phyloP scores from a whole-genome alignment of 2,113 vertebrate species.

The Aleadryas rufinucha region DNA sequence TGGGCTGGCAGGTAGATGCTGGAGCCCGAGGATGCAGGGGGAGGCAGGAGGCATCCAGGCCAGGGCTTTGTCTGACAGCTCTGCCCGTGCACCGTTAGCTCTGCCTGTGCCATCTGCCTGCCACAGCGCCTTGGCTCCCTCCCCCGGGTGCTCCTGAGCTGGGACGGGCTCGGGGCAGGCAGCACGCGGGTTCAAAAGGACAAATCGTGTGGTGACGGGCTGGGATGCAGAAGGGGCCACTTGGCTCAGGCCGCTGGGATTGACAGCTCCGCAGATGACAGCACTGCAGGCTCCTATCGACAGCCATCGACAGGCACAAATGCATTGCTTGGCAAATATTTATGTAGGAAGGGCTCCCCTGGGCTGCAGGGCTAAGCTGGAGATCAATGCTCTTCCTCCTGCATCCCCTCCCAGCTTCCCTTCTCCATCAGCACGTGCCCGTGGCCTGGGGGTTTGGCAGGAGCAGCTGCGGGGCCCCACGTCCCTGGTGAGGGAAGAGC shows the following conservation, averaged over 20 bases:
- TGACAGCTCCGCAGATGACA: background rate
- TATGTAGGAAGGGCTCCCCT: constrained; percentile 58
- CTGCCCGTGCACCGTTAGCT: background rate
- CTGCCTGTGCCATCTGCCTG: background rate
- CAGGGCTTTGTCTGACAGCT: background rate
- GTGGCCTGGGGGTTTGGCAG: accelerated
- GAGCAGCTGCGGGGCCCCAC: background rate
- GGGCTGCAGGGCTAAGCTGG: background rate
- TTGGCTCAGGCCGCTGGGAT: background rate
- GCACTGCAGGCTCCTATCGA: constrained; percentile 50
- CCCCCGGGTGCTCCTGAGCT: accelerated
- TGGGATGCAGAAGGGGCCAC: background rate
- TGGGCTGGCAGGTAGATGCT: background rate
- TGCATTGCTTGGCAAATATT: constrained; percentile 70
- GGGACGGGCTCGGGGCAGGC: background rate
- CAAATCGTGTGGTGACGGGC: accelerated
- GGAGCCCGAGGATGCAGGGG: background rate
- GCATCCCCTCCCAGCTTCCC: background rate
- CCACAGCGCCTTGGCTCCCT: background rate
- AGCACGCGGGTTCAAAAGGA: accelerated
- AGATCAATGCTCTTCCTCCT: constrained; percentile 17
- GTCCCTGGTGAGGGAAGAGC: background rate
- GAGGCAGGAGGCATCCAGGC: background rate
- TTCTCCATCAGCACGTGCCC: background rate
- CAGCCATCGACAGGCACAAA: constrained; percentile 63